Base-by-base conservation (phyloP, 2,797 vertebrate genomes). In the Adrianichthys oophorus region DNA sequence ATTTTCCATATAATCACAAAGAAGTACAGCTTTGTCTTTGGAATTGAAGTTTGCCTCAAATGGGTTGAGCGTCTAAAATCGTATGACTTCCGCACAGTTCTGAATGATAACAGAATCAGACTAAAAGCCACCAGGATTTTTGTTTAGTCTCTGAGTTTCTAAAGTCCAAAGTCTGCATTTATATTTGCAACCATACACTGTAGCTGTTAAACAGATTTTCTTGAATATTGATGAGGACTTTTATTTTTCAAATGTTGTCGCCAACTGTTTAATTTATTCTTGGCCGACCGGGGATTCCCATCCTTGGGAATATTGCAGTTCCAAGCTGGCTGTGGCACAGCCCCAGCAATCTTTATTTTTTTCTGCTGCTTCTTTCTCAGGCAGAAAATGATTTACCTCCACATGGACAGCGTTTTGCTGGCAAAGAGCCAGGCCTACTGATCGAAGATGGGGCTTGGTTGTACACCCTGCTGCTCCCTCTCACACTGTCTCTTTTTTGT, bases 381-480 rank as follows among this genome's bases (percentile, higher is more conserved):
- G 86, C 86, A 91, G 83, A 88, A 89, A 91, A 92, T 91, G 79
- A 92, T 91, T 91, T 89, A 86, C 82, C 80, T 89, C 83, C 79
- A 69, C 59, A 80, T 77, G 83, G 86, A 90, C 85, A 74, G 81
- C 57, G 56, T 46, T 80, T 83, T 54, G 14, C 76, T 91, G 91
- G 89, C 90, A 78, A 62, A 26, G 60, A 74, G 85, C 89, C 91
- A 92, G 79, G 42, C 65, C 66, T 57, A 49, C 70, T 70, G 82
- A 90, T 89, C 79, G 84, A 75, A 82, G 70, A 70, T 68, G 83
- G 69, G 74, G 72, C 79, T 71, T 66, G 76, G 78, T 80, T 77
- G 72, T 57, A 72, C 76, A 74, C 76, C 62, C 68, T 29, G 55
- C 74, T 67, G 70, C 84, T 79, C 61, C 52, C 56, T 59, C 70